Evolutionary conservation across 2,113 vertebrate genomes (phyloP), one percentile per base, ranked within the genome.

Genomic region (Cromileptes altivelis): DNA sequence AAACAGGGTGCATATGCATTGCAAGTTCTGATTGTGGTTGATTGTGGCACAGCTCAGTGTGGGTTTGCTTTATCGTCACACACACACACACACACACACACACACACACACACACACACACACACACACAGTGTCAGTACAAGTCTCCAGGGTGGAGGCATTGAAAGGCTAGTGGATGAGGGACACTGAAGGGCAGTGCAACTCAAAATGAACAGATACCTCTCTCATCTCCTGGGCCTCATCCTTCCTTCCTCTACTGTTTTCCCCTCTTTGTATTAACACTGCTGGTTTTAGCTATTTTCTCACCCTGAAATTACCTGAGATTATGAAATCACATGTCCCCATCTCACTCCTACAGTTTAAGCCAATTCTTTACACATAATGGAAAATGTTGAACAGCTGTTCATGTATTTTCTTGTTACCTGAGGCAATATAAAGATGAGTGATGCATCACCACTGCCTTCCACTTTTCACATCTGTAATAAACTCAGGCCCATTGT

Each of bases 101-200:
- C 73, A 37, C 45, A 33, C 47, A 62, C 61, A 74, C 25, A 61
- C 52, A 58, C 27, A 79, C 27, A 56, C 60, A 65, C 53, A 25
- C 19, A 30, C 18, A 61, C 30, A 17, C 17, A 62, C 37, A 63
- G 49, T 45, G 49, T 81, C 33, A 5, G 21, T 62, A 45, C 42
- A 52, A 61, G 65, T 86, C 89, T 79, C 86, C 62, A 74, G 86
- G 63, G 86, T 80, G 63, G 75, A 40, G 58, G 40, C 55, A 70
- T 25, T 52, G 57, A 63, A 63, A 82, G 67, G 78, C 53, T 53
- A 53, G 49, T 27, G 33, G 70, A 78, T 2, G 1, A 81, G 57
- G 57, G 53, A 69, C 62, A 79, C 57, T 33, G 60, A 65, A 79
- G 71, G 82, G 37, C 70, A 82, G 70, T 62, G 47, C 53, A 17